Evolutionary conservation across 2,888 invertebrate species (phyloP), one percentile per base, ranked within the genome.

Genomic region (Caenorhabditis wallacei): DNA sequence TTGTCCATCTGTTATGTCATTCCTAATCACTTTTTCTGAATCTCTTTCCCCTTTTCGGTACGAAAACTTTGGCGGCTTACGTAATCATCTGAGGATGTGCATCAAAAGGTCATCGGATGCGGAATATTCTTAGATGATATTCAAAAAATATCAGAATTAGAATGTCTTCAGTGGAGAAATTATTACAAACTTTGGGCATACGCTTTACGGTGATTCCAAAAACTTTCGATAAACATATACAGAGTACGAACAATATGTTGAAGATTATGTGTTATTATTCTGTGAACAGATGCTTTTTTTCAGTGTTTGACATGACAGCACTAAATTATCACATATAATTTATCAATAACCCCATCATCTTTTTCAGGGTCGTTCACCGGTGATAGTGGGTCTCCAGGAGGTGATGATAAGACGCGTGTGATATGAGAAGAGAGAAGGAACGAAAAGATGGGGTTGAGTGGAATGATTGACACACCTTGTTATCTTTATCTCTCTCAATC

Each of bases 371-470:
- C 56, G 56, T 57, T 46, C 37, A 26, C 48, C 57, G 22, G 46
- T 46, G 46, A 35, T 46, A 59, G 57, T 18, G 70, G 35, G 56
- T 57, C 35, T 35, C 35, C 57, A 22, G 48, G 48, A 57, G 57
- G 59, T 59, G 59, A 37, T 71, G 71, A 71, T 71, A 71, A 71
- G 71, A 71, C 66, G 66, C 66, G 59, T 59, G 71, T 71, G 71
- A 71, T 71, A 69, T 46, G 69, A 68, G 54, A 56, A 43, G 22
- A 30, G 54, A 68, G 56, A 61, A 5, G 43, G 56, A 69, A 54
- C 40, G 43, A 56, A 69, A 35, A 59, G 71, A 71, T 46, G 51
- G 51, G 11, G 48, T 13, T n/a, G 22, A 48, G 30, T 11, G 30
- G 16, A 54, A 53, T 74, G 72, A 63, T 74, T 74, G 63, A 71